Evolutionary conservation across 1,140 invertebrate genomes (phyloP).

Genomic region (Drosophila ficusphila): DNA sequence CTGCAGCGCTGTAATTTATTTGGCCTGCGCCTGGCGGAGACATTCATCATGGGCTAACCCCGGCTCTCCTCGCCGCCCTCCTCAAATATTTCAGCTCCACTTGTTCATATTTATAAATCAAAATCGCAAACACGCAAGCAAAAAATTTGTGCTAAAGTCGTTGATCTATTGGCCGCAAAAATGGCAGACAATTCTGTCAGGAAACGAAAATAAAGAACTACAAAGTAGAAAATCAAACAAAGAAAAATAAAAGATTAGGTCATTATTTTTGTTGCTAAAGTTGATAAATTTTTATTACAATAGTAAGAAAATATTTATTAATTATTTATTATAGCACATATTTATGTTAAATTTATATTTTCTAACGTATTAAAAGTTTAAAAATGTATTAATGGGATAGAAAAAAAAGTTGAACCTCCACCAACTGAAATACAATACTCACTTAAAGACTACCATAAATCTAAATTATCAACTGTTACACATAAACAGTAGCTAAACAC

Average conservation of each 20-base stretch:
- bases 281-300: no score
- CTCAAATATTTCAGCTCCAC: slow-evolving; percentile 61
- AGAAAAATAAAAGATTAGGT: not conserved
- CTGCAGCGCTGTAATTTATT: slow-evolving; percentile 54
- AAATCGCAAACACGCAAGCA: slow-evolving; percentile 72
- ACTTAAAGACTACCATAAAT: not conserved
- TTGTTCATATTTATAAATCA: slow-evolving; percentile 78
- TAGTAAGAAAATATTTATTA: no score
- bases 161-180: slow-evolving; percentile 64
- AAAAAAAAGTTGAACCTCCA: no score
- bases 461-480: not conserved
- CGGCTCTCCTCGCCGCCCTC: slow-evolving; percentile 17
- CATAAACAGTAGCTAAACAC: slow-evolving; percentile 41
- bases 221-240: not conserved
- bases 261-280: not conserved
- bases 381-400: no score
- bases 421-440: no score
- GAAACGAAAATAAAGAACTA: slow-evolving; percentile 2
- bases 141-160: slow-evolving; percentile 46
- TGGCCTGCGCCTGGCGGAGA: slow-evolving; percentile 58
- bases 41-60: slow-evolving; percentile 63
- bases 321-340: no score
- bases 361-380: no score
- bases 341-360: no score
- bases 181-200: slow-evolving; percentile 45